Evolutionary conservation across 1,140 invertebrate genomes (phyloP).

Genomic region (Maniola jurtina): DNA sequence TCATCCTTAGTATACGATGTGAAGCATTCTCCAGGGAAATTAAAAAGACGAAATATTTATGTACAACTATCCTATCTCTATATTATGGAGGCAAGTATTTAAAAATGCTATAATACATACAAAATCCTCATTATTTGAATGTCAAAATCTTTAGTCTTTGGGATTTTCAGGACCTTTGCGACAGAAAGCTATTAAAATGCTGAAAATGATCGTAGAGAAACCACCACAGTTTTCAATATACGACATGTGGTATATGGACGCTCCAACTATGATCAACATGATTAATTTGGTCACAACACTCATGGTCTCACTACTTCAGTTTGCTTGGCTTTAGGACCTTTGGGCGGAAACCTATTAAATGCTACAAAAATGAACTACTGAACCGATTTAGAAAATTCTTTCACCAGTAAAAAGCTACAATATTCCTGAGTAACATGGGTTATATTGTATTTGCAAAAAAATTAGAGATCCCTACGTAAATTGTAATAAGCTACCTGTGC

Average conservation of each 20-base stretch:
- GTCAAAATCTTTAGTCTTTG: neutral
- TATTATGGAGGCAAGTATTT: conserved; percentile 41
- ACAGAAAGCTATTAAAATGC: conserved; percentile 50
- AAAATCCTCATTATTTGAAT: neutral
- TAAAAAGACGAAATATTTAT: conserved; percentile 44
- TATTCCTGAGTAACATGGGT: no score
- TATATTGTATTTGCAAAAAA: no score
- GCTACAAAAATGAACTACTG: no score
- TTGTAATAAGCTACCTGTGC: no score
- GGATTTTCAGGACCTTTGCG: conserved; percentile 49
- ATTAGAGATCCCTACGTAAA: no score
- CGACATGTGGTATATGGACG: conserved; percentile 57
- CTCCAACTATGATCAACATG: conserved; percentile 39
- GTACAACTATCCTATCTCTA: conserved; percentile 40
- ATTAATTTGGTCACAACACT: conserved; percentile 46
- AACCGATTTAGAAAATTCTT: no score
- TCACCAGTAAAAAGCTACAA: no score
- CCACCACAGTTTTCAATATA: conserved; percentile 53
- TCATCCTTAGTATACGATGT: conserved; percentile 37
- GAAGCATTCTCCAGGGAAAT: conserved; percentile 46
- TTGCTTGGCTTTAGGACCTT: conserved; percentile 44
- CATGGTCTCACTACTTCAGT: conserved; percentile 51
- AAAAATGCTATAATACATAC: neutral
- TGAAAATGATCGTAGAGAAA: conserved; percentile 48
- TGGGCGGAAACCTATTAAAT: no score